A percentile compares a stretch with the other conserved stretches of the same genome.
phyloP scores from a whole-genome alignment of 2,797 vertebrate species.

The Myripristis murdjan region DNA sequence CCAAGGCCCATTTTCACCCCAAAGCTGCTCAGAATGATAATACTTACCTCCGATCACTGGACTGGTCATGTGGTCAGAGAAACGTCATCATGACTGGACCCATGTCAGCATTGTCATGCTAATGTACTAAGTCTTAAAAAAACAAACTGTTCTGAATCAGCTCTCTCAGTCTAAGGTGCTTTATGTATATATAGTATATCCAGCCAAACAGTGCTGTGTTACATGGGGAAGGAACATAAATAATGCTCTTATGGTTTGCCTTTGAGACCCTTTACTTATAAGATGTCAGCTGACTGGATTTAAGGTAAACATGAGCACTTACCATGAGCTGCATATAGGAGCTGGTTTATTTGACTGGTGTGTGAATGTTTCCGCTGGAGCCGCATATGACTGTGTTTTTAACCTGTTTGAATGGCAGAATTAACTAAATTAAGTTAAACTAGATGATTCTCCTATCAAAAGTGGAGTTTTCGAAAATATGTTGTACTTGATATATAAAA shows the following conservation, averaged over 20 bases:
- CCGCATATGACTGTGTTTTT: too few species aligned
- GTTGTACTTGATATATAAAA: background rate
- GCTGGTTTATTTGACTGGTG: background rate
- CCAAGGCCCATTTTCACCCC: background rate
- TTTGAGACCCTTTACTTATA: conserved; percentile 39
- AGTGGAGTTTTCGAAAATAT: background rate
- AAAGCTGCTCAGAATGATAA: conserved; percentile 37
- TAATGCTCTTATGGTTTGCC: conserved; percentile 60
- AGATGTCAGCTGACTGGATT: conserved; percentile 48
- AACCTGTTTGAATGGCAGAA: too few species aligned
- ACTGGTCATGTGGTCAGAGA: conserved; percentile 43
- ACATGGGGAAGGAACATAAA: conserved; percentile 27
- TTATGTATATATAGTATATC: conserved; percentile 41
- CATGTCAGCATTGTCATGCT: background rate
- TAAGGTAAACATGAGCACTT: conserved; percentile 27
- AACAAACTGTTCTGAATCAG: conserved; percentile 33
- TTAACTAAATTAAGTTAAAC: too few species aligned
- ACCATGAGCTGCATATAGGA: conserved; percentile 3
- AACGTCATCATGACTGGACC: conserved; percentile 3
- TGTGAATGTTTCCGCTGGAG: too few species aligned
- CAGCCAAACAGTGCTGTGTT: conserved; percentile 10
- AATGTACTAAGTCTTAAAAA: background rate
- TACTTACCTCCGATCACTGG: background rate
- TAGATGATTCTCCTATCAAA: too few species aligned
- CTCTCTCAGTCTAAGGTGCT: conserved; percentile 47